Conservation (phyloP, 2,888 invertebrate species). For the Fragum whitleyi region DNA sequence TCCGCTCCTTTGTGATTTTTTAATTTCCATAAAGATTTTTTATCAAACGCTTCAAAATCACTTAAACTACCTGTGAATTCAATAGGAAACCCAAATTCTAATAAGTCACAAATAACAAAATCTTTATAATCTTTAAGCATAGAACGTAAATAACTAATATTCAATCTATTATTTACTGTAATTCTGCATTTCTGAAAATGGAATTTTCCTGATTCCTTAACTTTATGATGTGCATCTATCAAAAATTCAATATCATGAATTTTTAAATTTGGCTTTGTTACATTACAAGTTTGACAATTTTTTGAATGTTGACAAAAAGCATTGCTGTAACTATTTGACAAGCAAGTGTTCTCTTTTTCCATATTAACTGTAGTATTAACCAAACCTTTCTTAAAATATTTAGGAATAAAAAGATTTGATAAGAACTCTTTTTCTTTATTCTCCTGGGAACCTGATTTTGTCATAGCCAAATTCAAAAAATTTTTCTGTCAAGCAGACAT, state of each 20-base stretch:
- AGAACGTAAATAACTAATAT: constrained; percentile 1
- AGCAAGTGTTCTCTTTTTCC: too few species aligned
- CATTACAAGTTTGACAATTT: neutral
- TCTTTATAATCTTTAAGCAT: neutral
- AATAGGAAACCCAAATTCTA: neutral
- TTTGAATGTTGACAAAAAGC: neutral
- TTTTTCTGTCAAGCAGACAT: neutral
- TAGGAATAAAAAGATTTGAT: too few species aligned
- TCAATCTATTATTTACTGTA: neutral
- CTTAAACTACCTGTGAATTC: neutral
- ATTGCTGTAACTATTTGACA: neutral
- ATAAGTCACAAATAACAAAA: neutral
- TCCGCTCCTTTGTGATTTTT: neutral
- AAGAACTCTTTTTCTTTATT: too few species aligned
- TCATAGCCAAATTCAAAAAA: neutral
- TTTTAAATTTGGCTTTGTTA: neutral
- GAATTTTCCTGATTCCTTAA: neutral
- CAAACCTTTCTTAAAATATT: neutral
- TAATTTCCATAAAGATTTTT: neutral
- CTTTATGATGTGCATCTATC: neutral
- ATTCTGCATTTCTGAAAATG: neutral
- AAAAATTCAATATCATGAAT: neutral
- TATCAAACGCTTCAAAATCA: neutral
- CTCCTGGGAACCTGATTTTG: too few species aligned
- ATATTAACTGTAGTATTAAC: too few species aligned